These are phyloP conservation scores for Hylaeus volcanicus DNA, from an alignment of 1,140 invertebrate species.

Conservation along the genomic window DNA sequence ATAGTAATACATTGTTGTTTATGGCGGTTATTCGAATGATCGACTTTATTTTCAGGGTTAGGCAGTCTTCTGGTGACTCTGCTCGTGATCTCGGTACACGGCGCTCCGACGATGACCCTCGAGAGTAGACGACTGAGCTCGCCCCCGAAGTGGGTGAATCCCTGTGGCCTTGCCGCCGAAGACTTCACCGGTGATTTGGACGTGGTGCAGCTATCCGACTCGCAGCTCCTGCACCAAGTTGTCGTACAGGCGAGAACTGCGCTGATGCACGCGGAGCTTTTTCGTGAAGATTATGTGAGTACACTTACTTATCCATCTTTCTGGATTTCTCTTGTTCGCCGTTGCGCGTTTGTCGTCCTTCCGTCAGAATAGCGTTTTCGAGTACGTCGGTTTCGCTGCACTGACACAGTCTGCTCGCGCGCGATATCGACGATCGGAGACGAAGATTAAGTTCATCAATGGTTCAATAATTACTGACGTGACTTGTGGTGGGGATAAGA, in stretches of 20 bases:
- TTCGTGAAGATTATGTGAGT: conserved; percentile 82
- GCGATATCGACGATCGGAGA: conserved; percentile 1
- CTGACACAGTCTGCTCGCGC: not conserved
- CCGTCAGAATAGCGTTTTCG: not conserved
- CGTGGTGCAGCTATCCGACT: conserved; percentile 72
- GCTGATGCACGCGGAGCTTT: conserved; percentile 75
- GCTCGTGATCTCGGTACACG: conserved; percentile 70
- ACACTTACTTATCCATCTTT: conserved; percentile 3
- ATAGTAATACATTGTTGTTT: conserved; percentile 6
- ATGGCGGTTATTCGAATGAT: too few relatives aligned
- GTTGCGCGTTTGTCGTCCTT: not conserved
- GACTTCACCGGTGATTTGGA: conserved; percentile 71
- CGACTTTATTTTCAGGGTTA: conserved; percentile 72
- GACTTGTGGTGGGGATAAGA: conserved; percentile 39
- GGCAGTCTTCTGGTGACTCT: conserved; percentile 71
- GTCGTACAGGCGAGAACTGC: conserved; percentile 79
- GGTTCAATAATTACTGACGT: conserved; percentile 55
- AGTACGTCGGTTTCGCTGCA: not conserved
- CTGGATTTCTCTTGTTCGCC: not conserved
- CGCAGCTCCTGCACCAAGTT: conserved; percentile 77
- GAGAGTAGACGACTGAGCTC: conserved; percentile 64
- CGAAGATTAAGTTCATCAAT: conserved; percentile 56
- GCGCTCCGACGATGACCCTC: conserved; percentile 72
- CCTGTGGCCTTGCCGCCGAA: conserved; percentile 78
- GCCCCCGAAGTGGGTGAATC: conserved; percentile 81